A percentile compares a stretch with the other conserved stretches of the same genome.
Conservation (phyloP, 2,113 vertebrate genomes). For the Eidolon helvum region DNA sequence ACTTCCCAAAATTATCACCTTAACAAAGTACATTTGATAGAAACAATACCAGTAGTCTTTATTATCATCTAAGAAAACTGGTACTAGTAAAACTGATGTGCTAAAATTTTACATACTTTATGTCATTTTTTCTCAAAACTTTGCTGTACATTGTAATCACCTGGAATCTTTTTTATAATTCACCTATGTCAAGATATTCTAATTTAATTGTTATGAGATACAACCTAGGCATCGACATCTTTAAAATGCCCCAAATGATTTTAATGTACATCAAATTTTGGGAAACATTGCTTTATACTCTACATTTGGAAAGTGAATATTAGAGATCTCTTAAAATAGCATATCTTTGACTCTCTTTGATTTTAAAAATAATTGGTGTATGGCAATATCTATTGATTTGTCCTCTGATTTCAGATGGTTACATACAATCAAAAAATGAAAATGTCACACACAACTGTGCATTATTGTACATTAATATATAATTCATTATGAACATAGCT, state of each 20-base stretch:
- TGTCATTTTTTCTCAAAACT: not conserved
- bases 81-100: not conserved
- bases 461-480: not conserved
- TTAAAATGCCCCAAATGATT: not conserved
- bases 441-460: not conserved
- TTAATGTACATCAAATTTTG: not conserved
- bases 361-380: not conserved
- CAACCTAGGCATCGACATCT: not conserved
- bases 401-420: not conserved
- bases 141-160: not conserved
- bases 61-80: not conserved
- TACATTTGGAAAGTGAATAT: not conserved
- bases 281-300: not conserved
- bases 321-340: not conserved
- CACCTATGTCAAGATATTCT: not conserved
- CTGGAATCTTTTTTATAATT: not conserved
- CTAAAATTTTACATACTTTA: not conserved
- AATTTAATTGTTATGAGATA: not conserved
- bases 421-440: not conserved
- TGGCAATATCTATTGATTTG: not conserved
- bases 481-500: not conserved
- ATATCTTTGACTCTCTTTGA: not conserved
- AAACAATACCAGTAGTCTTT: not conserved
- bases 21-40: slow-evolving; percentile 4
- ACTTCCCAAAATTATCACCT: not conserved